A percentile compares a stretch with the other conserved stretches of the same genome.
phyloP scores from a whole-genome alignment of 1,140 invertebrate genomes.

The Drosophila suzukii region DNA sequence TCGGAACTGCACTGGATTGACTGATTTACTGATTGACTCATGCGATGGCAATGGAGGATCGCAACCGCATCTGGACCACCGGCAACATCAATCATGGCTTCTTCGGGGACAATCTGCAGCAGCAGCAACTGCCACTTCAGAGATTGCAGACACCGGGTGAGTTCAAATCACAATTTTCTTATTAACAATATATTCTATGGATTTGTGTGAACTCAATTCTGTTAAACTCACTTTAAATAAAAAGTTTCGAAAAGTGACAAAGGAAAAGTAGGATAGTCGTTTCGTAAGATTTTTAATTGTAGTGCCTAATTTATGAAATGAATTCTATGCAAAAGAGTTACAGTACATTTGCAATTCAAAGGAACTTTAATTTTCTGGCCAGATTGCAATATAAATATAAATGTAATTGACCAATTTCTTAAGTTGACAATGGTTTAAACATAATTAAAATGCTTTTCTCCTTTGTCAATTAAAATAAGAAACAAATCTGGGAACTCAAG shows the following conservation, averaged over 20 bases:
- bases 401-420: too few relatives aligned
- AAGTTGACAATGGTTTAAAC: neutral
- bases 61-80: constrained; percentile 69
- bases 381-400: too few relatives aligned
- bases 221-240: too few relatives aligned
- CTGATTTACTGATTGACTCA: constrained; percentile 14
- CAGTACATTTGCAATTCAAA: too few relatives aligned
- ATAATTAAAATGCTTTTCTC: neutral
- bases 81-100: constrained; percentile 62
- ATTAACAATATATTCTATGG: too few relatives aligned
- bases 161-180: neutral
- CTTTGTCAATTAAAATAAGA: neutral
- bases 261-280: too few relatives aligned
- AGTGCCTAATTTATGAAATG: too few relatives aligned
- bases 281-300: too few relatives aligned
- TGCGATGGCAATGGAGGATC: constrained; percentile 42
- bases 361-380: too few relatives aligned
- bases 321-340: too few relatives aligned
- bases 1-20: neutral
- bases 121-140: constrained; percentile 59
- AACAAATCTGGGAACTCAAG: neutral
- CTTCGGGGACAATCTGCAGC: constrained; percentile 64
- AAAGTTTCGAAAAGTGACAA: too few relatives aligned
- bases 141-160: constrained; percentile 71
- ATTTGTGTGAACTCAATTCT: too few relatives aligned